Base-by-base conservation (phyloP, 2,797 vertebrate genomes). In the Columba guinea region DNA sequence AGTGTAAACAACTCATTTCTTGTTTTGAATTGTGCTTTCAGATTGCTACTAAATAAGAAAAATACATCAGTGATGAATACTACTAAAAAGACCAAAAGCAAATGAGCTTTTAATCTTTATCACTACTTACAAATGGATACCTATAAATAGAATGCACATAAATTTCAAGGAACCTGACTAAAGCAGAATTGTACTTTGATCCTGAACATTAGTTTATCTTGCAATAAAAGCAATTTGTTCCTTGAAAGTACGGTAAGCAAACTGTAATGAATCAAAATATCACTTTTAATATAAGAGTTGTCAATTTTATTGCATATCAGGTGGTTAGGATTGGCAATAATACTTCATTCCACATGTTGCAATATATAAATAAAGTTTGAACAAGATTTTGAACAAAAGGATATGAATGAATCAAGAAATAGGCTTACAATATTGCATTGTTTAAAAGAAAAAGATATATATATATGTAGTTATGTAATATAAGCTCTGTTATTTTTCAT, bases 51-150 rank as follows among this genome's bases (percentile, higher is more conserved):
- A 32, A 84, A 84, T 20, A 51, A 86, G 84, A 39, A 53, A 37
- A 56, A 32, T 41, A 90, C 12, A 64, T 74, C 62, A 74, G 9
- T 56, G 41, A 55, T 39, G n/a, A 80, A 27, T 75, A 87, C 24
- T 71, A 39, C 35, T 83, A 76, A 94, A 95, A 86, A 59, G 12
- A 75, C 74, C 73, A 90, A 87, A 88, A 93, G 28, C 12, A 91
- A 44, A 71, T 53, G 46, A 28, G 39, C 10, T 34, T 95, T 87
- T 93, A 65, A 59, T 83, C 68, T 78, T 87, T 76, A 90, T 87
- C 52, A 69, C 14, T 83, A 63, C 11, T 67, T 77, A 48, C 5
- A 90, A 73, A 5, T 41, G 35, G 0, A 32, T 79, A 80, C 30
- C 64, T 95, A 69, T 62, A 92, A 90, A 93, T 28, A 80, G 60